Base-by-base conservation (phyloP, 2,888 invertebrate species). In the Agrochola lota region DNA sequence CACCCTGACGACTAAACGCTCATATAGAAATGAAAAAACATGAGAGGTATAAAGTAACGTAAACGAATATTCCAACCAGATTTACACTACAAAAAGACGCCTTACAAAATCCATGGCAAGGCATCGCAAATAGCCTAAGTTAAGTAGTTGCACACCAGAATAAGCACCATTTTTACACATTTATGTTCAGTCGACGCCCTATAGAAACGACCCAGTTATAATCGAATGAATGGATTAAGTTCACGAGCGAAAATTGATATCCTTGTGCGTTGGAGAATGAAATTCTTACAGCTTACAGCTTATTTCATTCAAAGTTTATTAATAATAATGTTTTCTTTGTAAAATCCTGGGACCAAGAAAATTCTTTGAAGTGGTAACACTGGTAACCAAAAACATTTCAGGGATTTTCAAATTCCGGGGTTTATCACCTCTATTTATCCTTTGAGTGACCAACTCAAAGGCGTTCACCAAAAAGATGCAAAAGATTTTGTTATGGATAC, bases 281-380 rank as follows among this genome's bases (percentile, higher is more conserved):
- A 67, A 73, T 76, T 68, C 60, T 40, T 60, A 49, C 12, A 63
- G 20, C 63, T 67, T 35, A 66, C 9, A 35, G 59, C 26, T 43
- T 71, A 64, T 77, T 74, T 71, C 8, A 60, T 81, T 71, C 11
- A 57, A 68, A 52, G 30, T 62, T 70, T 67, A 80, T 59, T 49
- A 60, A 69, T n/a, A 71, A 64, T 69, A 78, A 73, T 52, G 57
- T 46, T 55, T 78, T 59, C 15, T 17, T 1, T 69, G 43, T 49
- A 59, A 40, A 63, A 57, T 72, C 0, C 17, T 2, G 55, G 60
- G 5, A 8, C 46, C 9, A n/a, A 43, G 78, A 55, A 83, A 78
- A 78, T 63, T 46, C 79, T 84, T 84, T 84, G 84, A 86, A 78
- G 67, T 66, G 73, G 35, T 35, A 35, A 7, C 40, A 40, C 40